phyloP scores from a whole-genome alignment of 2,888 invertebrate genomes.

The Lycophotia porphyrea region DNA sequence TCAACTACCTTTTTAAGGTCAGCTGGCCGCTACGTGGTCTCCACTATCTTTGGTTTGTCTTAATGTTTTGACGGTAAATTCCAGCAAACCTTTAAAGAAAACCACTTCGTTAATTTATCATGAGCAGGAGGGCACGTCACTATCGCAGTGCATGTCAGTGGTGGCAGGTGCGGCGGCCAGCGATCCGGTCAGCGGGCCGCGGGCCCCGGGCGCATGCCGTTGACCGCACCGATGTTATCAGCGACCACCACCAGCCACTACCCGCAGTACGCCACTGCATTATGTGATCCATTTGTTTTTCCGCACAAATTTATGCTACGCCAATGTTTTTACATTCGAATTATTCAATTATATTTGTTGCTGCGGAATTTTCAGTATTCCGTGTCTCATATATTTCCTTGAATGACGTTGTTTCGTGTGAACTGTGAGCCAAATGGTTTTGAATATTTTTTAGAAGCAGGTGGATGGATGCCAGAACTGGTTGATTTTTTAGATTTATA shows the following conservation, averaged over 20 bases:
- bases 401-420: slow-evolving; percentile 56
- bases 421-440: slow-evolving; percentile 44
- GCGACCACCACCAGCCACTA: slow-evolving; percentile 33
- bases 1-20: neutral
- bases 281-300: slow-evolving; percentile 74
- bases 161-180: slow-evolving; percentile 43
- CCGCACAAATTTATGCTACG: slow-evolving; percentile 72
- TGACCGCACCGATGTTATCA: slow-evolving; percentile 71
- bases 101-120: neutral
- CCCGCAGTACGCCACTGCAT: slow-evolving; percentile 66
- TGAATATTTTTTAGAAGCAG: slow-evolving; percentile 31
- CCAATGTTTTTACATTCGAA: slow-evolving; percentile 65
- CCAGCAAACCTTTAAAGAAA: slow-evolving; percentile 2
- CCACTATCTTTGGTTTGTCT: neutral
- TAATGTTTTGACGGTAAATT: neutral
- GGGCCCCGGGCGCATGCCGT: slow-evolving; percentile 53
- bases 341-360: slow-evolving; percentile 65
- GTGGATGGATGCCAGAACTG: slow-evolving; percentile 23
- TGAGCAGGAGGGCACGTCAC: slow-evolving; percentile 35
- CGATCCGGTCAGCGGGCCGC: slow-evolving; percentile 50
- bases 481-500: slow-evolving; percentile 46
- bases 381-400: slow-evolving; percentile 59
- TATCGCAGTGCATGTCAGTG: slow-evolving; percentile 41
- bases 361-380: slow-evolving; percentile 56
- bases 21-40: neutral